phyloP scores from a whole-genome alignment of 2,888 invertebrate species.

The Microdon myrmicae region DNA sequence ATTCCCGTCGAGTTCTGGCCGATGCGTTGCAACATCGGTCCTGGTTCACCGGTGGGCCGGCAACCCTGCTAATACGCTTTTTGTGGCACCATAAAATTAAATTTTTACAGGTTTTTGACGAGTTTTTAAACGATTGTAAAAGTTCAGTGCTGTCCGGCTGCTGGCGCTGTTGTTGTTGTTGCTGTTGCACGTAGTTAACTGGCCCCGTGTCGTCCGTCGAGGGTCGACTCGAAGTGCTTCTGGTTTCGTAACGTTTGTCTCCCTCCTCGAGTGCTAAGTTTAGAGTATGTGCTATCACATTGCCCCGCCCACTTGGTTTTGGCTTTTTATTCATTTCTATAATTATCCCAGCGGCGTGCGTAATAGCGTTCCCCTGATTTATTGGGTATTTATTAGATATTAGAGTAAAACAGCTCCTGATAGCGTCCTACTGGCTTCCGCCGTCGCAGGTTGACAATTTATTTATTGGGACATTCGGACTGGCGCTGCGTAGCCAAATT shows the following conservation, averaged over 20 bases:
- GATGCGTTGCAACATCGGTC: no score
- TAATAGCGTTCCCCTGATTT: conserved; percentile 34
- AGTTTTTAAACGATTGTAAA: conserved; percentile 67
- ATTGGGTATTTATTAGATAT: conserved; percentile 47
- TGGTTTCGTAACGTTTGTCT: conserved; percentile 31
- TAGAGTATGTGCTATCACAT: no score
- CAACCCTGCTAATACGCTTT: conserved; percentile 52
- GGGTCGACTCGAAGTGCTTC: conserved; percentile 24
- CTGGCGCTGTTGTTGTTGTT: neutral
- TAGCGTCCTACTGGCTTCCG: conserved; percentile 2
- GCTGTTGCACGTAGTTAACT: no score
- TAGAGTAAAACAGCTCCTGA: conserved; percentile 27
- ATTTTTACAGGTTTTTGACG: conserved; percentile 65
- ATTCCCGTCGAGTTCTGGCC: no score
- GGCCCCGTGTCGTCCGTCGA: conserved; percentile 12
- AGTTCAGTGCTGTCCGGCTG: conserved; percentile 54
- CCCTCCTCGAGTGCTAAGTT: no score
- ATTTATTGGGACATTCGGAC: conserved; percentile 9
- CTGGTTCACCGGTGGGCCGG: no score
- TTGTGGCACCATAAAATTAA: conserved; percentile 55
- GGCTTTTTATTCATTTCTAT: conserved; percentile 42
- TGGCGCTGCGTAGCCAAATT: conserved; percentile 3
- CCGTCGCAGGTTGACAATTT: conserved; percentile 22
- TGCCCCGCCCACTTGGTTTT: conserved; percentile 22
- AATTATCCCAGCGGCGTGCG: conserved; percentile 43